A percentile compares a stretch with the other conserved stretches of the same genome.
Evolutionary conservation across 35 echinoderm and acorn worm species (phyloP).

Genomic region (Holothuria glaberrima): DNA sequence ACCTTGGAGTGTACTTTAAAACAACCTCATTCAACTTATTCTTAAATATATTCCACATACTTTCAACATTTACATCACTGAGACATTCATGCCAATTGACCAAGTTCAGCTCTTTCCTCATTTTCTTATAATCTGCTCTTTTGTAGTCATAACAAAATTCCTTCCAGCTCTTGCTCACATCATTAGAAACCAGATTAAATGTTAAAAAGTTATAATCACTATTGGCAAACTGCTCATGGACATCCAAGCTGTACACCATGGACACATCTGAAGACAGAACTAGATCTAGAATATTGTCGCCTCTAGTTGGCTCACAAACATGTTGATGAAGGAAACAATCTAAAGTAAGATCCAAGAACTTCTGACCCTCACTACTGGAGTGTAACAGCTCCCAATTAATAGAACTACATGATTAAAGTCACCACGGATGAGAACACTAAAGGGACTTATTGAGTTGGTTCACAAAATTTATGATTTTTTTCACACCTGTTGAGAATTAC

Average conservation of each 20-base stretch:
- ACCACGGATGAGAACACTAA: not conserved
- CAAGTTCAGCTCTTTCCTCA: not conserved
- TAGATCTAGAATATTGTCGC: too few species aligned
- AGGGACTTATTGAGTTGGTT: too few species aligned
- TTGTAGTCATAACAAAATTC: not conserved
- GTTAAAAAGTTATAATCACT: conserved; percentile 1
- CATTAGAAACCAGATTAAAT: not conserved
- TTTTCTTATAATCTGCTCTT: not conserved
- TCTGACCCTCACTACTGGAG: conserved; percentile 15
- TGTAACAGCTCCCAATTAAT: conserved; percentile 9
- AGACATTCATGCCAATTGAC: not conserved
- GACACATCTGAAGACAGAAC: too few species aligned
- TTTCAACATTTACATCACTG: not conserved
- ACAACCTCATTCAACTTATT: not conserved
- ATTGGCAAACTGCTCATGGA: conserved; percentile 5
- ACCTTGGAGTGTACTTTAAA: not conserved
- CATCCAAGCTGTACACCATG: not conserved
- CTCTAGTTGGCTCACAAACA: too few species aligned
- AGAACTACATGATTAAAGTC: not conserved
- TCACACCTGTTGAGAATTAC: too few species aligned
- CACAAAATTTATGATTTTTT: too few species aligned
- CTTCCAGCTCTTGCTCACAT: not conserved
- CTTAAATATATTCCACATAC: conserved; percentile 18
- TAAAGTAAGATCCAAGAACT: not conserved
- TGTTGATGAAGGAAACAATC: too few species aligned